phyloP scores from a whole-genome alignment of 1,140 invertebrate species.

The Ladona fulva region DNA sequence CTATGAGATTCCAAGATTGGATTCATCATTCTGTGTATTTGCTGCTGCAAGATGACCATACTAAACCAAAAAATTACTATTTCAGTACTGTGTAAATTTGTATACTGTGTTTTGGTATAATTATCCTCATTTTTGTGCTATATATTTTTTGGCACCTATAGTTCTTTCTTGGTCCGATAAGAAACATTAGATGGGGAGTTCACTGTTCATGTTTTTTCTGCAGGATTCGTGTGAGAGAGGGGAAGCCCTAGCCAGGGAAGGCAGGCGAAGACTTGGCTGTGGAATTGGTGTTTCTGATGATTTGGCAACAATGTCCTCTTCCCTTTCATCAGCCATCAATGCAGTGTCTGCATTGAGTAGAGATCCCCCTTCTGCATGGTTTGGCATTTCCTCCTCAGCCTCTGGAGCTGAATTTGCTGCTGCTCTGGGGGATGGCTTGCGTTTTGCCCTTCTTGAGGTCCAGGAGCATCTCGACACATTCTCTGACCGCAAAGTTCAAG shows the following conservation, averaged over 20 bases:
- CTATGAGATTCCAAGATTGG: too few species aligned
- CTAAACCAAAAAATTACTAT: too few species aligned
- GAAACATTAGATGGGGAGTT: too few species aligned
- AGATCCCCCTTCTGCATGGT: constrained; percentile 66
- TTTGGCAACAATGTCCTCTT: constrained; percentile 17
- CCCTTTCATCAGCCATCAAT: constrained; percentile 52
- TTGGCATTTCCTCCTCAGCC: constrained; percentile 47
- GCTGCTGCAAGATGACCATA: too few species aligned
- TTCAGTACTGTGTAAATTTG: too few species aligned
- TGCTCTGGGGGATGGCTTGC: constrained; percentile 53
- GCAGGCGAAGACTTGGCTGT: constrained; percentile 30
- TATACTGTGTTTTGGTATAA: too few species aligned
- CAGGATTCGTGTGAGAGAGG: constrained; percentile 47
- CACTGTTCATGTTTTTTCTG: constrained; percentile 23
- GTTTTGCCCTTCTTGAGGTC: constrained; percentile 85
- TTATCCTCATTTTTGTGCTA: too few species aligned
- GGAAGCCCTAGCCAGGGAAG: constrained; percentile 45
- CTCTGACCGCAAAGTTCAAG: constrained; percentile 82
- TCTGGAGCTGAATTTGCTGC: constrained; percentile 48
- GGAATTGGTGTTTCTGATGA: neutral
- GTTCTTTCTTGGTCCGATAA: too few species aligned
- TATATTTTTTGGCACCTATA: too few species aligned
- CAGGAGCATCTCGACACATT: constrained; percentile 93
- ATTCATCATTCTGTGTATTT: too few species aligned
- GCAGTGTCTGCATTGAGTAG: constrained; percentile 50